A percentile compares a stretch with the other conserved stretches of the same genome.
Conservation (phyloP, 2,888 invertebrate species). For the Macaria liturata region DNA sequence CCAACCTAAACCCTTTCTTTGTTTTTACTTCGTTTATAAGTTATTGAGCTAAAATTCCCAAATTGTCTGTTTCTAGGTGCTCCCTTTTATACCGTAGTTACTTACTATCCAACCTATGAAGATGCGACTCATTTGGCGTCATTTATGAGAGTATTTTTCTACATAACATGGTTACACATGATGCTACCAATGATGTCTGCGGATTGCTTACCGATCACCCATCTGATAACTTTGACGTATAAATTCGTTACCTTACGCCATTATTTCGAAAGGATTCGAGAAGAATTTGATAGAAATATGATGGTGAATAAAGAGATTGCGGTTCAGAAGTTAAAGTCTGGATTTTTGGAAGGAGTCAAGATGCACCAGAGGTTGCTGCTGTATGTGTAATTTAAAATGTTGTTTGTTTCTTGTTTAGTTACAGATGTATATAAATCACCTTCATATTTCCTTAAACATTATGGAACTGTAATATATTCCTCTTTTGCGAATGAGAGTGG, state of each 20-base stretch:
- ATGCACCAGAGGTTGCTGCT: constrained; percentile 67
- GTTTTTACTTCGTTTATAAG: too few relatives aligned
- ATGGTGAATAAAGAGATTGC: constrained; percentile 48
- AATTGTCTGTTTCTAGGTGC: constrained; percentile 45
- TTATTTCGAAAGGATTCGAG: constrained; percentile 57
- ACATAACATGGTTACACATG: constrained; percentile 70
- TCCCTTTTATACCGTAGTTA: constrained; percentile 74
- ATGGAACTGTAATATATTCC: too few relatives aligned
- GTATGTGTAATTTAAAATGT: constrained; percentile 45
- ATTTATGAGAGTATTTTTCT: constrained; percentile 63
- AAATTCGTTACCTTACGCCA: constrained; percentile 67
- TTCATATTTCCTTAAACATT: too few relatives aligned
- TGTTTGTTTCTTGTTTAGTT: not conserved
- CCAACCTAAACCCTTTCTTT: too few relatives aligned
- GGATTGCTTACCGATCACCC: constrained; percentile 70
- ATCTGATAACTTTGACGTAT: constrained; percentile 60
- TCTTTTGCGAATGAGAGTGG: too few relatives aligned
- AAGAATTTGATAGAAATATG: constrained; percentile 52
- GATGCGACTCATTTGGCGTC: constrained; percentile 55
- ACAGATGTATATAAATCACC: too few relatives aligned
- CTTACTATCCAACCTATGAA: constrained; percentile 64
- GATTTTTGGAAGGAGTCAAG: constrained; percentile 60
- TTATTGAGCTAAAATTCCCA: too few relatives aligned
- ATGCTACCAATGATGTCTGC: constrained; percentile 76
- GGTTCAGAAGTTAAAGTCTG: constrained; percentile 49